A percentile compares a stretch with the other conserved stretches of the same genome.
phyloP scores from a whole-genome alignment of 2,113 vertebrate genomes.

The Ceuthmochares aereus region DNA sequence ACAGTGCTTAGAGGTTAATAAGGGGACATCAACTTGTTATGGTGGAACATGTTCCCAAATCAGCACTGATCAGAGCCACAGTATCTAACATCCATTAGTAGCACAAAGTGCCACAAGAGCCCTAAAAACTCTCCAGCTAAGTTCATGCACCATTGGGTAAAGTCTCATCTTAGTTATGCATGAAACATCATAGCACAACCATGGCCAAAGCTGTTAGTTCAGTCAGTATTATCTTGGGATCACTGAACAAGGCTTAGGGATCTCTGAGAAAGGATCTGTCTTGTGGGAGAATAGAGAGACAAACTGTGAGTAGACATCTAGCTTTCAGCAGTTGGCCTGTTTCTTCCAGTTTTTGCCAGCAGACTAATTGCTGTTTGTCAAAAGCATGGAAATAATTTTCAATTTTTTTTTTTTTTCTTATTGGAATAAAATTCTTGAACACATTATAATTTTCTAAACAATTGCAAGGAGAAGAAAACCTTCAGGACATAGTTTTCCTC shows the following conservation, averaged over 20 bases:
- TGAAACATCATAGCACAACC: neutral
- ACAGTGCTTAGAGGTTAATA: neutral
- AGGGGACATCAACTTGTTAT: neutral
- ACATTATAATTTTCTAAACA: neutral
- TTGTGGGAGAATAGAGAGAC: neutral
- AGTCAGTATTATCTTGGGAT: neutral
- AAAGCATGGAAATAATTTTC: neutral
- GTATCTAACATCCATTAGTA: neutral
- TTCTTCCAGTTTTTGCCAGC: neutral
- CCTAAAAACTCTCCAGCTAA: neutral
- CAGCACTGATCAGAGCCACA: accelerated
- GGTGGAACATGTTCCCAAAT: neutral
- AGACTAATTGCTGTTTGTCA: neutral
- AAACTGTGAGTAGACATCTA: neutral
- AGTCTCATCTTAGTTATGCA: accelerated
- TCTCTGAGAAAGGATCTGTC: neutral
- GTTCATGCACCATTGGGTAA: neutral
- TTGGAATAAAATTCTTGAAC: neutral
- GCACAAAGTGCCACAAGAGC: neutral
- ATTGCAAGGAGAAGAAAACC: neutral
- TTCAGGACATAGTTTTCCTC: neutral
- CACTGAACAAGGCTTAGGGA: neutral
- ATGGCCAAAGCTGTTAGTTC: neutral
- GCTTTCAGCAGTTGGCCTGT: neutral
- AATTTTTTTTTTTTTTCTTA: neutral